These are phyloP conservation scores for Bungarus multicinctus DNA, from an alignment of 2,113 vertebrate species.

Conservation along the genomic window DNA sequence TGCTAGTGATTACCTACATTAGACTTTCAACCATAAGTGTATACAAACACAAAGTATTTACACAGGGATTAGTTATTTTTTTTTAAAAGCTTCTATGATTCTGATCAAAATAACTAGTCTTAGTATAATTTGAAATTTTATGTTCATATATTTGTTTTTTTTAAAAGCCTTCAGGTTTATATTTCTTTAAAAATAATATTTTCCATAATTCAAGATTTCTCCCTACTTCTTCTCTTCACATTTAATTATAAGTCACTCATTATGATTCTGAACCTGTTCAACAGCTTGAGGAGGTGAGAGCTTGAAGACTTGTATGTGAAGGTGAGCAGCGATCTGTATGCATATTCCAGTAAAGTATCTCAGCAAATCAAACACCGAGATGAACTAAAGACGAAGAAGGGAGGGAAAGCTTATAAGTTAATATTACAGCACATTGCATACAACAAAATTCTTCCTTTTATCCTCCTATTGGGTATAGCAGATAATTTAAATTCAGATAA, in stretches of 20 bases:
- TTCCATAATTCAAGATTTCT: constrained; percentile 58
- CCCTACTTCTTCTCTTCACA: constrained; percentile 79
- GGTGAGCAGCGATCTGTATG: constrained; percentile 91
- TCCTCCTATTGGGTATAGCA: background rate
- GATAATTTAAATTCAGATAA: background rate
- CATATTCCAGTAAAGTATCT: constrained; percentile 89
- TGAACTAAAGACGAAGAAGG: constrained; percentile 72
- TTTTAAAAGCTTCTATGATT: background rate
- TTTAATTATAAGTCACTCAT: constrained; percentile 87
- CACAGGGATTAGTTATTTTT: background rate
- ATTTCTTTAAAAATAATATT: constrained; percentile 63
- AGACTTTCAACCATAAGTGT: background rate
- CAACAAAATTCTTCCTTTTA: background rate
- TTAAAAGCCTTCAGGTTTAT: constrained; percentile 52
- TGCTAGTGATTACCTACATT: background rate
- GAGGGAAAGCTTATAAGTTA: constrained; percentile 49
- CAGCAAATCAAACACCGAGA: constrained; percentile 87
- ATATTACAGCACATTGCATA: background rate
- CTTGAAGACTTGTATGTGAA: constrained; percentile 93
- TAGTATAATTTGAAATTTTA: constrained; percentile 37
- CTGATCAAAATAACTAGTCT: constrained; percentile 26
- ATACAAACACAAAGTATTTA: background rate
- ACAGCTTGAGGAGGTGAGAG: constrained; percentile 79
- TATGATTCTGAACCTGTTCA: constrained; percentile 79
- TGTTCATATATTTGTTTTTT: constrained; percentile 18